phyloP scores from a whole-genome alignment of 2,888 invertebrate species.

The Polymixis flavicincta region DNA sequence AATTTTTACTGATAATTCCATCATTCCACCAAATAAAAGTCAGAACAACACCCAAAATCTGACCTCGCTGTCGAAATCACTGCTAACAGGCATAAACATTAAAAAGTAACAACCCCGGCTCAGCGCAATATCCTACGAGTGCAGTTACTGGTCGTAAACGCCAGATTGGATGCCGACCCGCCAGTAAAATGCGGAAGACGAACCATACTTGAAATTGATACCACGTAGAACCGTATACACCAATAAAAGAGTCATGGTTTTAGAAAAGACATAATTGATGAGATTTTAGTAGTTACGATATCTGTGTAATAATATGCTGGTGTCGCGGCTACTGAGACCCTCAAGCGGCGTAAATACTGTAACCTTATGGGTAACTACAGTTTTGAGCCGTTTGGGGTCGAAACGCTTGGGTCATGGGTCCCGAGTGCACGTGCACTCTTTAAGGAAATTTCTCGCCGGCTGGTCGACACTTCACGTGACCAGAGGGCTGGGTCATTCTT shows the following conservation, averaged over 20 bases:
- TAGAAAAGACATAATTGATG: not conserved
- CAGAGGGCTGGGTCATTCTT: too few species aligned
- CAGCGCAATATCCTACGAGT: constrained; percentile 26
- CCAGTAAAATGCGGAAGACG: constrained; percentile 26
- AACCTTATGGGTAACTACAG: too few species aligned
- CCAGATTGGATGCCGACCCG: constrained; percentile 28
- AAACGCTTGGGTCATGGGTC: too few species aligned
- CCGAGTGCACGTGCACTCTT: too few species aligned
- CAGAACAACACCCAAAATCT: constrained; percentile 6
- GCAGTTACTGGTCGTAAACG: constrained; percentile 41
- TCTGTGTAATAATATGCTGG: not conserved
- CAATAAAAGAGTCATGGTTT: constrained; percentile 11
- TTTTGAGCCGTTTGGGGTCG: too few species aligned
- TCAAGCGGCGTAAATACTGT: too few species aligned
- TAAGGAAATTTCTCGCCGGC: too few species aligned
- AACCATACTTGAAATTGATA: constrained; percentile 17
- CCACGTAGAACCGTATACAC: not conserved
- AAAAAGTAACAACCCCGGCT: constrained; percentile 37
- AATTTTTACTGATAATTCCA: not conserved
- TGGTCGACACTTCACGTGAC: too few species aligned
- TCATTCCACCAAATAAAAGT: not conserved
- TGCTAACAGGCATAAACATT: constrained; percentile 33
- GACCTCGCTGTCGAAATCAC: constrained; percentile 38
- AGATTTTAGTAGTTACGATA: not conserved
- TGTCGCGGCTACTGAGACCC: too few species aligned